Conservation (phyloP, 2,113 vertebrate species). For the Chrysemys picta region DNA sequence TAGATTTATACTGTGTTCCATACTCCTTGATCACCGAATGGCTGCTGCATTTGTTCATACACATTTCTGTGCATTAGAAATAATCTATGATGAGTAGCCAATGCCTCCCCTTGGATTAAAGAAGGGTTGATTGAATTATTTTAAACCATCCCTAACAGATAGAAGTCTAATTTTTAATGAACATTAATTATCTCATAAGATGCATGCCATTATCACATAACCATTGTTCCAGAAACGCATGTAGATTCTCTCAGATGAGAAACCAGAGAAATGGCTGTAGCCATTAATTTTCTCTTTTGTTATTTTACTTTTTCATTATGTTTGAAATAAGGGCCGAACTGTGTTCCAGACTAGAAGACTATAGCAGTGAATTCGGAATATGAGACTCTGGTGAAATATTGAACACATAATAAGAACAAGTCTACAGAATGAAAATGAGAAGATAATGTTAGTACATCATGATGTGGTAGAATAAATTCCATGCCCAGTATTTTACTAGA, state of each 20-base stretch:
- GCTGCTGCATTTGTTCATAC: not conserved
- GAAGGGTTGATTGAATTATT: not conserved
- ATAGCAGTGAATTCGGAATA: not conserved
- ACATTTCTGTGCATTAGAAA: not conserved
- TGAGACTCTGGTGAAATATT: constrained; percentile 31
- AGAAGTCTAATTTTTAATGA: not conserved
- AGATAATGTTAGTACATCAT: not conserved
- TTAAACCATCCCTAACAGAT: not conserved
- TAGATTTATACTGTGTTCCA: not conserved
- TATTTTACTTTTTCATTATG: constrained; percentile 22
- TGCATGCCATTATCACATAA: not conserved
- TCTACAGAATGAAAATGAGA: constrained; percentile 18
- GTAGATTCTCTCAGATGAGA: not conserved
- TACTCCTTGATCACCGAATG: not conserved
- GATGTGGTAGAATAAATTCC: not conserved
- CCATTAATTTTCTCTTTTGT: constrained; percentile 1
- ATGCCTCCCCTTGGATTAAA: not conserved
- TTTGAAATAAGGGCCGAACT: constrained; percentile 22
- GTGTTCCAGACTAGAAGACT: not conserved
- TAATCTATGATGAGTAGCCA: not conserved
- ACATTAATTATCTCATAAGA: not conserved
- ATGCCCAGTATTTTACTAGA: constrained; percentile 4
- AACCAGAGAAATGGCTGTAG: not conserved
- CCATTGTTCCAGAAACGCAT: not conserved
- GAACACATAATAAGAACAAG: constrained; percentile 14